Conservation (phyloP, 2,113 vertebrate genomes). For the Bubo scandiacus region DNA sequence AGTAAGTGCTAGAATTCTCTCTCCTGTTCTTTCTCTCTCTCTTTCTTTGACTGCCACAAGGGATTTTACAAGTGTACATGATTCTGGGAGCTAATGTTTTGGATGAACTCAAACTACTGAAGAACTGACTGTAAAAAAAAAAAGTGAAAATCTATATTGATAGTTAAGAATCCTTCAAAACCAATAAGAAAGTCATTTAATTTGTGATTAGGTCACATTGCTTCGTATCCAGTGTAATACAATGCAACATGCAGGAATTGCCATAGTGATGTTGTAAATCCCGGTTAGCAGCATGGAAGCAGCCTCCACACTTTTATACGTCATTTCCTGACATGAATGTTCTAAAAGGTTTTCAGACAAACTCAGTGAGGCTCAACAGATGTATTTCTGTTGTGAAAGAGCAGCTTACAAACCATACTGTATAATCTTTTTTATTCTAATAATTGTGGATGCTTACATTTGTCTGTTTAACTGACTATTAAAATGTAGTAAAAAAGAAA, state of each 20-base stretch:
- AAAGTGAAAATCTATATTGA: not conserved
- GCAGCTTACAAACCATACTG: not conserved
- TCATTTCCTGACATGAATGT: not conserved
- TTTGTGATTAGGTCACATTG: not conserved
- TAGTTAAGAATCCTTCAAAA: not conserved
- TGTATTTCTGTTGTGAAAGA: not conserved
- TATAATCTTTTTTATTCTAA: not conserved
- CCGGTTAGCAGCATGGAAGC: not conserved
- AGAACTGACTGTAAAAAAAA: not conserved
- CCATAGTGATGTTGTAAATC: not conserved
- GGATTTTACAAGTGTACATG: not conserved
- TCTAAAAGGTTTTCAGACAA: not conserved
- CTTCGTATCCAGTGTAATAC: not conserved
- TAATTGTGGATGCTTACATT: not conserved
- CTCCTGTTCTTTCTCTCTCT: not conserved
- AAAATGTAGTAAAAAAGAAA: not conserved
- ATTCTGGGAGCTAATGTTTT: not conserved
- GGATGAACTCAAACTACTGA: not conserved
- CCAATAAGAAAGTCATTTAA: not conserved
- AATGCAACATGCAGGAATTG: not conserved
- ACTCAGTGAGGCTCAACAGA: not conserved
- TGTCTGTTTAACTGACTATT: not conserved
- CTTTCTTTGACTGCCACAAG: not conserved
- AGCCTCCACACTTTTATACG: not conserved
- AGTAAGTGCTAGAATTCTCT: not conserved